Base-by-base conservation (phyloP, 1,140 invertebrate species). In the Mercenaria mercenaria region DNA sequence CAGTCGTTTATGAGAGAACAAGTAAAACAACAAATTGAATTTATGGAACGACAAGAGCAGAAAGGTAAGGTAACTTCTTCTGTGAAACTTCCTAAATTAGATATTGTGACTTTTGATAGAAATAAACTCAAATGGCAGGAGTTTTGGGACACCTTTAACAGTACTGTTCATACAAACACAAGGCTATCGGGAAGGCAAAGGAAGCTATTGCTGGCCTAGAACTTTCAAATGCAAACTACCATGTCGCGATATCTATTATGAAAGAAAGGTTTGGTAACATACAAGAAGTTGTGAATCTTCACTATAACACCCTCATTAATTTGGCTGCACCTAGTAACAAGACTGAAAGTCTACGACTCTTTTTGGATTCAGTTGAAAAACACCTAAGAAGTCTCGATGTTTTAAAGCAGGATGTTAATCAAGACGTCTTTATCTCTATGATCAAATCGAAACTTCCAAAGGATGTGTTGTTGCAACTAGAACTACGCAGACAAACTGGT, bases 381-480 rank as follows among this genome's bases (percentile, higher is more conserved):
- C 72, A 76, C 23, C n/a, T 76, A 8, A 15, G 72, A 20, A 76
- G 72, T 43, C 39, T 76, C 11, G 72, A 76, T 43, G 72, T 76
- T 4, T 23, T 76, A n/a, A 50, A 29, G 1, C 6, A 76, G 41
- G n/a, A 76, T 37, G 26, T 76, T 11, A 43, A 76, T 43, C 72
- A 76, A 43, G 6, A 76, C 10, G 72, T 76, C 2, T 76, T 76
- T 43, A 10, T 76, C 2, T 76, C 39, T 8, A 43, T 76, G 8
- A 50, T 76, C 10, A 41, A n/a, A 76, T 41, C 39, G n/a, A 20
- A 76, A 76, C 10, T 29, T 76, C 72, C 72, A 76, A 6, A 18
- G 8, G 39, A 76, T 8, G 72, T 76, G 2, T 43, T 76, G 13
- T n/a, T 2, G 15, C 72, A 76, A 18, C 72, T 76, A 2, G 72